Conservation (phyloP, 2,888 invertebrate genomes). For the Taphrorychus bicolor region DNA sequence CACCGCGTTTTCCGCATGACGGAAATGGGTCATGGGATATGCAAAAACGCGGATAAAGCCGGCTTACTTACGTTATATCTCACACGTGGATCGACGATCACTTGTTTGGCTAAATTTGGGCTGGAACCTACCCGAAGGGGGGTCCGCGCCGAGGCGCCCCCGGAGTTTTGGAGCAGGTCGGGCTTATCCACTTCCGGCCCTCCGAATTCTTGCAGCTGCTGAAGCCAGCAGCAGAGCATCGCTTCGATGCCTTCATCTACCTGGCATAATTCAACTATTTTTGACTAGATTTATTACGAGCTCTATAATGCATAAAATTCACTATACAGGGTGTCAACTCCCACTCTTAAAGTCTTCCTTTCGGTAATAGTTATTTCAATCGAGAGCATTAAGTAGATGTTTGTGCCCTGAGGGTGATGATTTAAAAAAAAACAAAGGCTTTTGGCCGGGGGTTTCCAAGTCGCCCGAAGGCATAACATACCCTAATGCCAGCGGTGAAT, state of each 20-base stretch:
- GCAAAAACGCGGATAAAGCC: background rate
- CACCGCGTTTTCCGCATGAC: background rate
- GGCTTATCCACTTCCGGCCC: conserved; percentile 85
- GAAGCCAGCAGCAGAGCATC: conserved; percentile 86
- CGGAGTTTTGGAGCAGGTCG: conserved; percentile 79
- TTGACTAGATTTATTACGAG: background rate
- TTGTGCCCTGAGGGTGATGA: too few relatives aligned
- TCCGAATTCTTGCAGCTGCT: conserved; percentile 83
- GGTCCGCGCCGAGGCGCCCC: conserved; percentile 66
- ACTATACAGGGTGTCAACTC: too few relatives aligned
- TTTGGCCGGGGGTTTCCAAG: too few relatives aligned
- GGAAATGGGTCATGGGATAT: background rate
- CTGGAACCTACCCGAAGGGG: conserved; percentile 61
- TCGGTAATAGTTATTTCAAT: background rate
- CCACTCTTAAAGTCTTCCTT: background rate
- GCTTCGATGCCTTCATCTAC: conserved; percentile 85
- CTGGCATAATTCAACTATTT: conserved; percentile 54
- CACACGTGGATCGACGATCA: conserved; percentile 74
- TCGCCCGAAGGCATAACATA: too few relatives aligned
- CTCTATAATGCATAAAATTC: too few relatives aligned
- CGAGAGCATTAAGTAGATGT: background rate
- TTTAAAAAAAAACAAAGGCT: too few relatives aligned
- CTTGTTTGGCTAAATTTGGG: conserved; percentile 65
- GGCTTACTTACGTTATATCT: conserved; percentile 80
- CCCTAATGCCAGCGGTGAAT: too few relatives aligned